A percentile compares a stretch with the other conserved stretches of the same genome.
These are phyloP conservation scores for Nasonia giraulti DNA, from an alignment of 1,140 invertebrate genomes.

Conservation along the genomic window DNA sequence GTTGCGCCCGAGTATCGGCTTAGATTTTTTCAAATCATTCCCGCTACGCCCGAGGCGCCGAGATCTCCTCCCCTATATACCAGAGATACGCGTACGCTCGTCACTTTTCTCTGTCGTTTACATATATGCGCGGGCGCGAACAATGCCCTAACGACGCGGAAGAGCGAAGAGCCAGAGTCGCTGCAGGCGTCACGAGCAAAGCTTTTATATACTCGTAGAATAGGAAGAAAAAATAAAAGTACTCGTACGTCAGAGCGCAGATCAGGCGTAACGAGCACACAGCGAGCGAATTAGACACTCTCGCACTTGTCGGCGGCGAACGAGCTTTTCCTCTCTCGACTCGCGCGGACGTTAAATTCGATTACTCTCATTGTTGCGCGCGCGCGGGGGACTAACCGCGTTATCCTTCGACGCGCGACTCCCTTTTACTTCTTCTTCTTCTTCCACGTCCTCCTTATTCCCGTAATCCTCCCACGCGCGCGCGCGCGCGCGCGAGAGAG, in stretches of 20 bases:
- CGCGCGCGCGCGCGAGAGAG: no score
- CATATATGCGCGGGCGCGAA: constrained; percentile 29
- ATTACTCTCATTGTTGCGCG: constrained; percentile 49
- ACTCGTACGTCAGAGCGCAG: not conserved
- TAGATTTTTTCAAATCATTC: no score
- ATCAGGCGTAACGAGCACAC: constrained; percentile 15
- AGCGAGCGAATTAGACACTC: not conserved
- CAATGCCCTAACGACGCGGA: constrained; percentile 48
- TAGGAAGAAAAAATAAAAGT: no score
- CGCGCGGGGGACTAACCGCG: constrained; percentile 30
- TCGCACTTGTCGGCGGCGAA: constrained; percentile 8
- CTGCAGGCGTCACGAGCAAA: no score
- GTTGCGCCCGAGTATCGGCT: not conserved
- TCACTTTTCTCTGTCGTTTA: constrained; percentile 49
- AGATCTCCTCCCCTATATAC: no score
- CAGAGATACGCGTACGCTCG: not conserved
- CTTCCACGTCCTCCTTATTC: not conserved
- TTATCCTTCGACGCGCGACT: constrained; percentile 7
- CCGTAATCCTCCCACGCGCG: constrained; percentile 16
- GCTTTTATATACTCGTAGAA: no score
- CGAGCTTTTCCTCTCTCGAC: not conserved
- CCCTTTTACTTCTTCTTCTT: constrained; percentile 46
- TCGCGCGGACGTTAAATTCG: constrained; percentile 35
- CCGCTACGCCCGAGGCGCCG: no score
- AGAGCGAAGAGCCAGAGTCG: not conserved